Percentiles rank a stretch among this genome's conserved stretches.
These are phyloP conservation scores for Drosophila leonis DNA, from an alignment of 2,888 invertebrate species.

Conservation along the genomic window DNA sequence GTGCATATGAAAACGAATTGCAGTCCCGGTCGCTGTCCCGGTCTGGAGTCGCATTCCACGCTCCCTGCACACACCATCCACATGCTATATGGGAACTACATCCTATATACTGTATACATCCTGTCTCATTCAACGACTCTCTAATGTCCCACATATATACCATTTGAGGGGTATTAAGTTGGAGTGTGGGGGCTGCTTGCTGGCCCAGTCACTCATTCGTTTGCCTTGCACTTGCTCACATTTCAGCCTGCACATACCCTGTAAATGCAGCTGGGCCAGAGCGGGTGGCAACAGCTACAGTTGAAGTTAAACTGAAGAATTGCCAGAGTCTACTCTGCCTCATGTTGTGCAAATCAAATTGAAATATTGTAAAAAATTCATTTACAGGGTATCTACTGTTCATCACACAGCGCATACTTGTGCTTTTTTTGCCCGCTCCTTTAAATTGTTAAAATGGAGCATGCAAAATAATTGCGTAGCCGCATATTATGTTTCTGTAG, in stretches of 20 bases:
- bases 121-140: constrained; percentile 41
- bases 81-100: constrained; percentile 27
- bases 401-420: neutral
- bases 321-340: neutral
- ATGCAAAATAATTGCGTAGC: constrained; percentile 75
- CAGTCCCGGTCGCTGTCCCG: constrained; percentile 14
- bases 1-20: constrained; percentile 65
- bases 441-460: constrained; percentile 74
- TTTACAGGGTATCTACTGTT: constrained; percentile 15
- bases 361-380: neutral
- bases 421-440: neutral
- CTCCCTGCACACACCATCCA: neutral
- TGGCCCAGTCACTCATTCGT: constrained; percentile 42
- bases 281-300: neutral
- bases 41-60: constrained; percentile 12
- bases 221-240: constrained; percentile 55
- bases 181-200: constrained; percentile 9
- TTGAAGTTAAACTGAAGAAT: neutral
- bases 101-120: constrained; percentile 28
- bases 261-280: neutral
- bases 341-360: neutral
- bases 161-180: constrained; percentile 2
- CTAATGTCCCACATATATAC: constrained; percentile 49
- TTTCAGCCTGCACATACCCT: constrained; percentile 34
- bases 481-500: constrained; percentile 40